Evolutionary conservation across 2,797 vertebrate genomes (phyloP).

Genomic region (Bufotes viridis): DNA sequence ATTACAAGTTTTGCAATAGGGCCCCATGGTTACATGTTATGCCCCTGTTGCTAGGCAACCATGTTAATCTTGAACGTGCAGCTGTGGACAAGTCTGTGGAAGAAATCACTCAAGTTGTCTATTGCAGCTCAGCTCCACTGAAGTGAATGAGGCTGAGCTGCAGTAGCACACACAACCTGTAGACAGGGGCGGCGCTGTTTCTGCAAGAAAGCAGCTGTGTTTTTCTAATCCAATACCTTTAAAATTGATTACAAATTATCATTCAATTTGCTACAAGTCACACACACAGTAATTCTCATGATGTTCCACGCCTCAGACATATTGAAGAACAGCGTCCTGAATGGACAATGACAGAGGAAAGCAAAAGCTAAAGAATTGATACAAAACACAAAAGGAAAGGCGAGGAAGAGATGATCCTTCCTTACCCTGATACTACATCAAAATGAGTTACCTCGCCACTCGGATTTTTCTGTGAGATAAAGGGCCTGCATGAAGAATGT

Average conservation of each 20-base stretch:
- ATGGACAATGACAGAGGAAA: constrained; percentile 7
- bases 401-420: background rate
- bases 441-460: constrained; percentile 47
- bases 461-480: constrained; percentile 53
- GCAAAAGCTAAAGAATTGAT: constrained; percentile 11
- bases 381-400: background rate
- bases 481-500: constrained; percentile 42
- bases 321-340: background rate
- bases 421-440: constrained; percentile 48
- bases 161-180: background rate
- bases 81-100: too few relatives aligned
- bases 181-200: background rate
- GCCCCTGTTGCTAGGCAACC: too few relatives aligned
- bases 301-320: background rate
- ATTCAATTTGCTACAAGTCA: background rate
- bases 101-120: too few relatives aligned
- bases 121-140: background rate
- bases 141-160: background rate
- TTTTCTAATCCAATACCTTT: background rate
- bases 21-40: too few relatives aligned
- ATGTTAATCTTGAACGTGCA: too few relatives aligned
- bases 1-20: too few relatives aligned
- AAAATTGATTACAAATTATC: background rate
- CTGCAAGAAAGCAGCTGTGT: background rate
- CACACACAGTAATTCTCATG: background rate